Base-by-base conservation (phyloP, 2,888 invertebrate genomes). In the Heteromurus nitidus region DNA sequence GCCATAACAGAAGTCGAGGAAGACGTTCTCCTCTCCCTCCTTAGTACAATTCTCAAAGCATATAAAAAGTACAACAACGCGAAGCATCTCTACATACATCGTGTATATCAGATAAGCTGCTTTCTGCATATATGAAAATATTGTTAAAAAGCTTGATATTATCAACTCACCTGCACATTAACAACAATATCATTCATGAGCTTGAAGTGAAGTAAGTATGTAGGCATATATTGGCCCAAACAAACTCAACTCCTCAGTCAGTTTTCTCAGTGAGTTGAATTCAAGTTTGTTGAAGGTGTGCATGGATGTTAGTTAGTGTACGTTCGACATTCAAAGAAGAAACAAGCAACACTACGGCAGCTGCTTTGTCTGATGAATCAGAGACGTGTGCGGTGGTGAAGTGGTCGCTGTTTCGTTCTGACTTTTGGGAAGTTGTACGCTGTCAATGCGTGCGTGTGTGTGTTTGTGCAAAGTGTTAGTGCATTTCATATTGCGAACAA, bases 301-400 rank as follows among this genome's bases (percentile, higher is more conserved):
- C 77, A 67, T 68, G 75, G 67, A 65, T 68, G 58, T 58, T 69
- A 68, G 69, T 77, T 69, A 77, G 77, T 77, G 50, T 69, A 77
- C 69, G 69, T 62, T 77, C 68, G 77, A 69, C 77, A 77, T 77
- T 77, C 77, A 77, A 36, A 60, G 77, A 62, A 77, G 60, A 30
- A 77, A 77, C 36, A 36, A 36, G 36, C 13, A 13, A 50, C 50
- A 44, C 30, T 53, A 31, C 26, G 64, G 53, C 58, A 58, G 55
- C 44, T 74, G 31, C 67, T 26, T n/a, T n/a, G 28, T 22, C 58
- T 50, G 50, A 50, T 18, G 7, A 13, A 13, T 50, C 13, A 11
- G 50, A 18, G 50, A 50, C 18, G n/a, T 50, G 50, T 50, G 5
- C 13, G 7, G 11, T 5, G n/a, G 50, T 50, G 13, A 5, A 13